Evolutionary conservation across 2,888 invertebrate species (phyloP), one percentile per base, ranked within the genome.

Genomic region (Microplitis manilae): DNA sequence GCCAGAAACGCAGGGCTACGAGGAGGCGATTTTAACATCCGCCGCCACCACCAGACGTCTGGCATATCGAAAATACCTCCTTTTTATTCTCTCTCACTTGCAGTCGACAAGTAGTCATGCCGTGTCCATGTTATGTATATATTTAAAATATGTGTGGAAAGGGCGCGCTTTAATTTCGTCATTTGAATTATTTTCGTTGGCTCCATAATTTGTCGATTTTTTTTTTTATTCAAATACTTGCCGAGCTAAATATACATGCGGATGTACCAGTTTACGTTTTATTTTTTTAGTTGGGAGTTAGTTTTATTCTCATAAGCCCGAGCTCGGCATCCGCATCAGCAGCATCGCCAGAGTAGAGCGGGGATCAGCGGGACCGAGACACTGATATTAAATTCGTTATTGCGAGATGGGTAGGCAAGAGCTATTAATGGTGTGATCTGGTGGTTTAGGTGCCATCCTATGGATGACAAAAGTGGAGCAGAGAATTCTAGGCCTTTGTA

Each of bases 31-130:
- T 50, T 50, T 50, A 50, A 50, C 50, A 50, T 50, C 50, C 50
- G 50, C 50, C 50, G 50, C 50, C 50, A 50, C 50, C 50, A 50
- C 50, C 50, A 50, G 50, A 50, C 50, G 50, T 50, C 50, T 50
- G 50, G 50, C 50, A 50, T 50, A 50, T 50, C 50, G 4, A 50
- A 50, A 50, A 50, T 50, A 8, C 50, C 50, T 50, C 30, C 4
- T 50, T 50, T 50, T 50, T 50, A 50, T 50, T 50, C 50, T 50
- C 50, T 13, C 50, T 50, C 50, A 50, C 50, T 50, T 41, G 9
- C 41, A 8, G 9, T 50, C 50, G 13, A 50, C 50, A 50, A 50
- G 50, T 8, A 50, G 50, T 50, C 50, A 50, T 50, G 50, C 50
- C 50, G 8, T 50, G 50, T 50, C 8, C 50, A 13, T 50, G 8